Base-by-base conservation (phyloP, 2,888 invertebrate genomes). In the Tenthredo livida region DNA sequence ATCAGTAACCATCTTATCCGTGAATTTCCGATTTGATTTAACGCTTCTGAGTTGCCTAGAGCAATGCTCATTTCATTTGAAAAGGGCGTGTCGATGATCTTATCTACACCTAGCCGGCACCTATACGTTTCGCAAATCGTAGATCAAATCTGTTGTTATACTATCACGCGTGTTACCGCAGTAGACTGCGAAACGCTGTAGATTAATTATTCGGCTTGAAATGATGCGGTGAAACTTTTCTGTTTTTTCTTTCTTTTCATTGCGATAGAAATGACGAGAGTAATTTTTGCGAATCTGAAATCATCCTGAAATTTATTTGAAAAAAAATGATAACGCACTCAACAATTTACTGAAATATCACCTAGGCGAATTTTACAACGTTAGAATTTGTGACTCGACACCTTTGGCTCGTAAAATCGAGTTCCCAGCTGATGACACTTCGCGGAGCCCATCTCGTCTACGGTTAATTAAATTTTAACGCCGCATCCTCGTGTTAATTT, bases 381-480 rank as follows among this genome's bases (percentile, higher is more conserved):
- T 61, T 37, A n/a, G 10, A 80, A 80, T 80, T 80, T 80, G 40
- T 4, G 61, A 40, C 61, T 40, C 25, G 21, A 50, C 78, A 61
- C 80, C 80, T 80, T 40, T 40, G 15, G 37, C 37, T 25, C 21
- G 25, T 40, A 21, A 21, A 12, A 40, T 43, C 47, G 67, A 43
- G 29, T 83, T 83, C 47, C 67, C n/a, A n/a, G n/a, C n/a, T 47
- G n/a, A 37, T 43, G 61, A 80, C 80, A 65, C 58, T 65, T 77
- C 17, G 47, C 77, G 29, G 29, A 47, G 10, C 21, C 67, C 67
- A 70, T 21, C 83, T 65, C 33, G 67, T 65, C 67, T 83, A 25
- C 67, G 47, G 83, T 83, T 83, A 83, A 83, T 83, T 83, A 83
- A 47, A 83, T 83, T 67, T 47, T 21, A 67, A 43, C 47, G 70